These are phyloP conservation scores for Lordiphosa stackelbergi DNA, from an alignment of 1,140 invertebrate species.

Conservation along the genomic window DNA sequence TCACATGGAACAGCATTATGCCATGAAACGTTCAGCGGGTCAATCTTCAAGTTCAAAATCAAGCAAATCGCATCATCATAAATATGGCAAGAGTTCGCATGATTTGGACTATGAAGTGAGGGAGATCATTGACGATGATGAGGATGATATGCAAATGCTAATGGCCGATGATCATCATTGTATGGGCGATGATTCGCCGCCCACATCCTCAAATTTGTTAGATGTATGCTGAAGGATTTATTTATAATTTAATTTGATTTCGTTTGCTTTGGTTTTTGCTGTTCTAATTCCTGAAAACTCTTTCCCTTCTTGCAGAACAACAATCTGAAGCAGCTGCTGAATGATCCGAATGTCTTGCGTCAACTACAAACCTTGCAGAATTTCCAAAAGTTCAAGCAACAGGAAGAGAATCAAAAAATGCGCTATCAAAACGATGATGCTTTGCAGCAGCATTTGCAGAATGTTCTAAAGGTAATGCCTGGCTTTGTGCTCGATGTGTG, in stretches of 20 bases:
- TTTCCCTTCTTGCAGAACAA: slow-evolving; percentile 56
- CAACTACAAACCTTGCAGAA: slow-evolving; percentile 80
- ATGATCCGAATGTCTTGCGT: slow-evolving; percentile 83
- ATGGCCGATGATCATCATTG: slow-evolving; percentile 65
- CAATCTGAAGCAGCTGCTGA: slow-evolving; percentile 78
- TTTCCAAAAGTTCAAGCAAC: slow-evolving; percentile 81
- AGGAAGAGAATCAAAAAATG: slow-evolving; percentile 83
- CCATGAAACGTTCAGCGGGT: slow-evolving; percentile 77
- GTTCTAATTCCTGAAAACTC: not conserved
- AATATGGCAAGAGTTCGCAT: slow-evolving; percentile 60
- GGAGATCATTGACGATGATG: slow-evolving; percentile 59
- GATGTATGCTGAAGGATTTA: slow-evolving; percentile 40
- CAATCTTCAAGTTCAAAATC: slow-evolving; percentile 33
- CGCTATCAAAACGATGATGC: slow-evolving; percentile 85
- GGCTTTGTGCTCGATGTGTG: not conserved
- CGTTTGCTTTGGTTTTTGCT: slow-evolving; percentile 2
- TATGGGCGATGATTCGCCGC: slow-evolving; percentile 59
- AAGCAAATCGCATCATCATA: slow-evolving; percentile 64
- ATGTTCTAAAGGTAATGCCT: slow-evolving; percentile 60
- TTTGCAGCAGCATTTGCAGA: slow-evolving; percentile 87
- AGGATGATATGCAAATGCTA: slow-evolving; percentile 43
- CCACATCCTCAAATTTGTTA: slow-evolving; percentile 58
- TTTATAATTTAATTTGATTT: slow-evolving; percentile 16
- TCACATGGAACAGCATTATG: slow-evolving; percentile 77
- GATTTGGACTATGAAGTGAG: slow-evolving; percentile 62